phyloP scores from a whole-genome alignment of 2,113 vertebrate genomes.

The Salvator merianae region DNA sequence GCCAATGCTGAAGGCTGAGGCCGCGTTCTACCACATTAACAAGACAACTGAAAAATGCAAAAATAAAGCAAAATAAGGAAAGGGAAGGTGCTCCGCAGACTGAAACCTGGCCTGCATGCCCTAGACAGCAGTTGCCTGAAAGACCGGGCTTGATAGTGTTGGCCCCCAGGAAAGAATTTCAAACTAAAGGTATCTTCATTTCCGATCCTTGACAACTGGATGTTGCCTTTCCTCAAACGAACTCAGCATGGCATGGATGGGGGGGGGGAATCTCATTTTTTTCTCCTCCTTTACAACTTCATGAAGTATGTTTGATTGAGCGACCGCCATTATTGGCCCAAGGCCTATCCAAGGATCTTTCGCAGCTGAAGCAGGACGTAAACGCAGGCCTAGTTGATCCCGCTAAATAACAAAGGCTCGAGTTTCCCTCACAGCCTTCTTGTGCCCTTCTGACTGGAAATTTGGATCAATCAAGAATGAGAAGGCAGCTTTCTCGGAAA shows the following conservation, averaged over 20 bases:
- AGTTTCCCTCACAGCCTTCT: not conserved
- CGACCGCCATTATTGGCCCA: not conserved
- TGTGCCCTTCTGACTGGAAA: too few relatives aligned
- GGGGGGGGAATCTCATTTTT: not conserved
- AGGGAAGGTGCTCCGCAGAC: not conserved
- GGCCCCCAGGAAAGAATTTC: not conserved
- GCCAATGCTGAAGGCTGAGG: too few relatives aligned
- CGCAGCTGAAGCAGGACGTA: not conserved
- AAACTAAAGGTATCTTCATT: not conserved
- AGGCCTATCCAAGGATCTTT: not conserved
- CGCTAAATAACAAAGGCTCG: too few relatives aligned
- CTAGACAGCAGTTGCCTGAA: too few relatives aligned
- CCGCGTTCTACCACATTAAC: not conserved
- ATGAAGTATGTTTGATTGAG: not conserved
- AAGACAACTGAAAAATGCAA: not conserved
- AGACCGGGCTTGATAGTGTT: not conserved
- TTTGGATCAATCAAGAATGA: not conserved
- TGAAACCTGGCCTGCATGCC: too few relatives aligned
- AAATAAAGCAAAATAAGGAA: too few relatives aligned
- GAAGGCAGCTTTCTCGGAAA: not conserved
- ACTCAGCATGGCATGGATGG: not conserved
- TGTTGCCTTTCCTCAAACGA: not conserved
- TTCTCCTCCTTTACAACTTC: not conserved
- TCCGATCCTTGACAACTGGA: not conserved
- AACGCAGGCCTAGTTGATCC: not conserved